Conservation (phyloP, 2,888 invertebrate genomes). For the Amphipyra tragopoginis region DNA sequence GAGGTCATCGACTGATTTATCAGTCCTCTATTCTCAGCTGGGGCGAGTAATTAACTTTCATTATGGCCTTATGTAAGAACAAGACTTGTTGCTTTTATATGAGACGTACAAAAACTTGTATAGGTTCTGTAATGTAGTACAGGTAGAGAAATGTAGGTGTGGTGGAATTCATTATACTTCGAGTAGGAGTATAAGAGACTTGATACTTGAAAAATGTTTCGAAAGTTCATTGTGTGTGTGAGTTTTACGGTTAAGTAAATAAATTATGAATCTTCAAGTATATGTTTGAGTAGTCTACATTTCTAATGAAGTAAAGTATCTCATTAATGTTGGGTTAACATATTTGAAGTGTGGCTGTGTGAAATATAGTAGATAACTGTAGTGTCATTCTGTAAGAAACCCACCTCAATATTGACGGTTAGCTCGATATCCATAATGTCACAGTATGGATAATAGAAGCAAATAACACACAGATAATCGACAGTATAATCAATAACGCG, state of each 20-base stretch:
- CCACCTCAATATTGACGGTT: too few relatives aligned
- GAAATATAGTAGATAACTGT: too few relatives aligned
- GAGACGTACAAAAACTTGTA: slow-evolving; percentile 41
- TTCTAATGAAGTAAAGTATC: slow-evolving; percentile 30
- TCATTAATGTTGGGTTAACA: slow-evolving; percentile 15
- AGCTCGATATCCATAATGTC: too few relatives aligned
- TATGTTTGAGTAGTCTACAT: slow-evolving; percentile 24
- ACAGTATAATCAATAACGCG: too few relatives aligned
- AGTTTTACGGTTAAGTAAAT: slow-evolving; percentile 44
- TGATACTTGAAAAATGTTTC: slow-evolving; percentile 29
- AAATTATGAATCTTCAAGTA: slow-evolving; percentile 28
- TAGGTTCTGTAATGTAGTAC: slow-evolving; percentile 29
- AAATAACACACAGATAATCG: too few relatives aligned
- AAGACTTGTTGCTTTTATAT: slow-evolving; percentile 51
- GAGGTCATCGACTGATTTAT: slow-evolving; percentile 87
- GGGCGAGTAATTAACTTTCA: slow-evolving; percentile 73
- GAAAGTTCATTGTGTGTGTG: slow-evolving; percentile 12
- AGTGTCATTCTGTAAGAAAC: too few relatives aligned
- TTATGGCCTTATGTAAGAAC: slow-evolving; percentile 62
- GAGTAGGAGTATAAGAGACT: slow-evolving; percentile 16
- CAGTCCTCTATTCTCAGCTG: slow-evolving; percentile 71
- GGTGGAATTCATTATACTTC: slow-evolving; percentile 40
- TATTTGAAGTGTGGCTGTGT: background rate
- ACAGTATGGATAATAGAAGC: too few relatives aligned
- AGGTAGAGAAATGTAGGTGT: slow-evolving; percentile 49